Conservation (phyloP, 2,113 vertebrate genomes). For the Candoia aspera region DNA sequence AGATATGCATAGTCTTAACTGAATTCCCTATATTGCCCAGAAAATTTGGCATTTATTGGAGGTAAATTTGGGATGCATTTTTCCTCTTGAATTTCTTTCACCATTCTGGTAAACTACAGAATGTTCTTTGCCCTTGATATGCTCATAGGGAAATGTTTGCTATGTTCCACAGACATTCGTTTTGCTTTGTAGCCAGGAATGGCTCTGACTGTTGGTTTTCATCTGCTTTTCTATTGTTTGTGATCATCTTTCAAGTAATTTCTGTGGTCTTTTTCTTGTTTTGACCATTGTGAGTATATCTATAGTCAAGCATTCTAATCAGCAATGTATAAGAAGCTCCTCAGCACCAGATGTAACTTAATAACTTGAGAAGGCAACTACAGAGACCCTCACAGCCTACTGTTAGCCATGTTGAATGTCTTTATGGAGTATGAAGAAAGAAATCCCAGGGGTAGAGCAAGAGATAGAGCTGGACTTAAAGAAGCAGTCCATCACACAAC, state of each 20-base stretch:
- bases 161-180: background rate
- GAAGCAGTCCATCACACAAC: background rate
- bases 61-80: background rate
- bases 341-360: background rate
- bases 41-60: background rate
- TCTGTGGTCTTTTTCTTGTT: background rate
- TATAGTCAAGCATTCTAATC: background rate
- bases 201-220: background rate
- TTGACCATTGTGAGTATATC: background rate
- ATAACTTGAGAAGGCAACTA: background rate
- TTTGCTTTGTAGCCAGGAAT: background rate
- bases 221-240: background rate
- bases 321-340: background rate
- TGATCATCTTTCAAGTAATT: slow-evolving; percentile 9
- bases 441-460: background rate
- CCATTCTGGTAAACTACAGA: background rate
- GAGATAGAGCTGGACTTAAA: background rate
- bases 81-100: background rate
- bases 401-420: background rate
- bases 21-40: background rate
- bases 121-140: background rate
- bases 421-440: background rate
- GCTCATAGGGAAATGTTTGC: background rate
- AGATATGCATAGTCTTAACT: background rate
- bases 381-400: background rate